Evolutionary conservation across 2,888 invertebrate genomes (phyloP).

Genomic region (Torymus tubicola): DNA sequence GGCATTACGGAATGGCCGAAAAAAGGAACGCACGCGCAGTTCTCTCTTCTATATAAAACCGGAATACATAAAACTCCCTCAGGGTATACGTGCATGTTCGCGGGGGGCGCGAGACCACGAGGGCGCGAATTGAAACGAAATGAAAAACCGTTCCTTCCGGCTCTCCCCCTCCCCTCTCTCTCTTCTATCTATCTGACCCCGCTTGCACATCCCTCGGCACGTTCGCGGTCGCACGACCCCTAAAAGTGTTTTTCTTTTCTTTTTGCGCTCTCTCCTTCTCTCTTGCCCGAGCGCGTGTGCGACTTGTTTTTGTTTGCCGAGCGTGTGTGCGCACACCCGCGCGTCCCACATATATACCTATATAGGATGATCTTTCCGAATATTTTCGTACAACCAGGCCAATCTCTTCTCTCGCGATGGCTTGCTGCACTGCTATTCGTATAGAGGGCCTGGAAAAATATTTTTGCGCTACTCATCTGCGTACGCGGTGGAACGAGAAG

Average conservation of each 20-base stretch:
- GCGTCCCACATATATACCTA: neutral
- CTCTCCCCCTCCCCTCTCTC: neutral
- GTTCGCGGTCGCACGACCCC: slow-evolving; percentile 5
- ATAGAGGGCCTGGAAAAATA: slow-evolving; percentile 39
- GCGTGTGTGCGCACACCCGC: neutral
- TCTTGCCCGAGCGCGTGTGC: neutral
- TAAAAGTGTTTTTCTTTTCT: slow-evolving; percentile 29
- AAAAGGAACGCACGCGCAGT: no score
- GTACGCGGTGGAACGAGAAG: neutral
- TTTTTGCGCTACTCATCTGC: slow-evolving; percentile 43
- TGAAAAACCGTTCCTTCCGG: slow-evolving; percentile 53
- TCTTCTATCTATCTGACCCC: no score
- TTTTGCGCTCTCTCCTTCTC: neutral
- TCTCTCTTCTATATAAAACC: no score
- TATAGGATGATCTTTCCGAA: slow-evolving; percentile 29
- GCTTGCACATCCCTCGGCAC: no score
- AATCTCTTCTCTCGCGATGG: slow-evolving; percentile 13
- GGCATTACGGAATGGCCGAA: no score
- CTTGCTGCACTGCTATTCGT: no score
- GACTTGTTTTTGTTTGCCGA: slow-evolving; percentile 43
- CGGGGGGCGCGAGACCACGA: slow-evolving; percentile 21
- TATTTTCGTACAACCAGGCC: slow-evolving; percentile 36
- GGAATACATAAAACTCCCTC: neutral
- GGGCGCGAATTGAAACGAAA: slow-evolving; percentile 56
- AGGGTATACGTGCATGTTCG: neutral